Evolutionary conservation across 2,797 vertebrate species (phyloP), one percentile per base, ranked within the genome.

Genomic region (Acrossocheilus fasciatus): DNA sequence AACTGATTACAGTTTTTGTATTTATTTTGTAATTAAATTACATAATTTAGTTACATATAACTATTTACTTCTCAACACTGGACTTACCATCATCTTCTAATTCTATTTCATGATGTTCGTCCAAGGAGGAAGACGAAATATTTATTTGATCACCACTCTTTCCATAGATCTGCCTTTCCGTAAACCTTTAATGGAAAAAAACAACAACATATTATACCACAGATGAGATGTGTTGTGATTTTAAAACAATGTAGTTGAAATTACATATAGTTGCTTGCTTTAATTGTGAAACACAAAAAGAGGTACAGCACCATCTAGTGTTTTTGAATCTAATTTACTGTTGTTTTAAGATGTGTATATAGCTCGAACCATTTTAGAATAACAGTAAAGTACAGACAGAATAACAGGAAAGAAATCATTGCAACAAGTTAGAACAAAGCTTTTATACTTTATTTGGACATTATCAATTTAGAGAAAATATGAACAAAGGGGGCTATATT

Each of bases 91-190:
- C 92, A 87, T 50, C 89, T 45, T 87, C 45, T 11, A 30, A 69
- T 14, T 91, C 90, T 57, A 90, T 84, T 80, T 89, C 70, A 10
- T 85, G 66, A 20, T 80, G 91, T 85, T 89, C 92, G 12, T 94
- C 93, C 47, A 89, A 90, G 14, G 91, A 89, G 6, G 26, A 57
- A 30, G 94, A 90, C 0, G 91, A 30, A 18, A 86, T 92, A 64
- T 92, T 80, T 41, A 93, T 84, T 12, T 91, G 93, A 88, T 93
- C 93, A 89, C 91, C 92, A 81, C 92, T 92, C 57, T 86, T 91
- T n/a, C 78, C 91, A 45, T 59, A 86, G n/a, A 88, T 72, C 68
- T 93, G 90, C 23, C 94, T 92, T 84, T 93, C 92, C 23, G 83
- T 85, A n/a, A 95, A 81, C 78, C 96, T 96, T 83, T 20, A 68